Evolutionary conservation across 1,140 invertebrate genomes (phyloP).

Genomic region (Aphelenchoides avenae): DNA sequence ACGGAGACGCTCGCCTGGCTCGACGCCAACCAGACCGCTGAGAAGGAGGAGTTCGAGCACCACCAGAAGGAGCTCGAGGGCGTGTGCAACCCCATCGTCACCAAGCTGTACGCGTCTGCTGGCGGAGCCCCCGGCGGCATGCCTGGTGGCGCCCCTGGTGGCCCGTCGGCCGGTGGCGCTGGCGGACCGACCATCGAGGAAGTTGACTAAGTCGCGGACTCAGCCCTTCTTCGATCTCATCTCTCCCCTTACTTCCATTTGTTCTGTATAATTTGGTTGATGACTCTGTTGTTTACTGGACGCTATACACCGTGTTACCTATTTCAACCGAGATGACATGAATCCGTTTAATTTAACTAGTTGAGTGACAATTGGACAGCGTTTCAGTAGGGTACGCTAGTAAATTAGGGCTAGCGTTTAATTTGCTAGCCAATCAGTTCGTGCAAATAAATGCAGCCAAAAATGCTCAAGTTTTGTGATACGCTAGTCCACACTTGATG

Average conservation of each 20-base stretch:
- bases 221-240: constrained; percentile 17
- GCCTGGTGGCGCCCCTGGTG: constrained; percentile 60
- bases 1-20: constrained; percentile 90
- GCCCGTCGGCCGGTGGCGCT: constrained; percentile 58
- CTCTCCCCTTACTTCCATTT: no score
- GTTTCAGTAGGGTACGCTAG: no score
- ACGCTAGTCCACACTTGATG: no score
- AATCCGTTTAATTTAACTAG: no score
- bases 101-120: constrained; percentile 52
- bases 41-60: constrained; percentile 87
- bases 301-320: no score
- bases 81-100: constrained; percentile 78
- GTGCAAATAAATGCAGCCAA: no score
- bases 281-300: no score
- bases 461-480: no score
- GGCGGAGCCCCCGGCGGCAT: constrained; percentile 62
- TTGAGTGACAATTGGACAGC: no score
- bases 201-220: constrained; percentile 71
- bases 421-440: no score
- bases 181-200: constrained; percentile 87
- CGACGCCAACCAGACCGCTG: constrained; percentile 84
- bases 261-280: not conserved
- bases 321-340: no score
- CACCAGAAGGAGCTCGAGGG: constrained; percentile 78
- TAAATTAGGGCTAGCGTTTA: no score